Base-by-base conservation (phyloP, 2,888 invertebrate species). In the Euzophera pinguis region DNA sequence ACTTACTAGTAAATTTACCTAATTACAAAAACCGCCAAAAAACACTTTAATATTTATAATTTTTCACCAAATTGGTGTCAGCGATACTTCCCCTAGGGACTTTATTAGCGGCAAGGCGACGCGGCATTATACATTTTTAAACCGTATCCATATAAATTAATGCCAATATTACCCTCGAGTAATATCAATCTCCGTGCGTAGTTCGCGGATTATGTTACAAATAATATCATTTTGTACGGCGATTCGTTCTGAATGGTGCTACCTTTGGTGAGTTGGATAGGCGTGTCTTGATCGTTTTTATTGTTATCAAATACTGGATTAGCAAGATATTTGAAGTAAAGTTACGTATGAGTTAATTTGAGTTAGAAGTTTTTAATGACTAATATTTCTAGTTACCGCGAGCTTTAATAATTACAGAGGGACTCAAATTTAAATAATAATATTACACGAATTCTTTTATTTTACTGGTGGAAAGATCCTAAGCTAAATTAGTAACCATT, bases 91-190 rank as follows among this genome's bases (percentile, higher is more conserved):
- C 86, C 75, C 85, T 37, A 57, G 88, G 78, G 90, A 77, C 81
- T 78, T 86, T 86, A 90, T 90, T 90, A 90, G 87, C 74, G 81
- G 70, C 73, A 13, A 17, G 75, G 64, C 78, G 72, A 77, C 78
- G 78, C 78, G 76, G 82, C 82, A 87, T 89, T 90, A 88, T 89
- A 87, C 86, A 88, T 88, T 90, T 90, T 90, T 90, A 89, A 88
- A 90, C 84, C 88, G 87, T 88, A 86, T 84, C 88, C 87, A 88
- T 89, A 90, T 89, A 90, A 89, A 90, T 90, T 90, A 89, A 88
- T 87, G 90, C 81, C 88, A 82, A 87, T 84, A 80, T 80, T 81
- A 84, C 89, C 89, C 89, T 68, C 80, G 88, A 73, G 89, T 84
- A 84, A 82, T 88, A 88, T 89, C 88, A 89, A 86, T 89, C 88